These are phyloP conservation scores for Tetramorium parvispinum DNA, from an alignment of 1,140 invertebrate genomes.

Conservation along the genomic window DNA sequence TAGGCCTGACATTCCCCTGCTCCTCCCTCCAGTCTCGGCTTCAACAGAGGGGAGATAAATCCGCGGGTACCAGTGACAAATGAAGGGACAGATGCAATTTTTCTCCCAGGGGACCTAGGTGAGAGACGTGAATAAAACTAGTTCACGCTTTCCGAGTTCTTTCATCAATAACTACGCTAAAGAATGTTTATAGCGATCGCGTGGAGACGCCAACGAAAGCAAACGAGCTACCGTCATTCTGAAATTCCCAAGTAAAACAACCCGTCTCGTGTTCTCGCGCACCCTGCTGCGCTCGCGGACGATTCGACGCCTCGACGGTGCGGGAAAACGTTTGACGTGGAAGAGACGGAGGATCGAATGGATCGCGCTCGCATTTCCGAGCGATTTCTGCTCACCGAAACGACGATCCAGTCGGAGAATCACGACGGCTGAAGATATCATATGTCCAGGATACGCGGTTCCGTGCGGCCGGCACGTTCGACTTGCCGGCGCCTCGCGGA, in stretches of 20 bases:
- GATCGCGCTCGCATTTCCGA: not conserved
- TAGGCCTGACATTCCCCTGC: too few species aligned
- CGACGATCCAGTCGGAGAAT: not conserved
- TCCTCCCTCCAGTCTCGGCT: too few species aligned
- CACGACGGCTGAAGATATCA: not conserved
- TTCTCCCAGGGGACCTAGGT: not conserved
- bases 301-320: not conserved
- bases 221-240: too few species aligned
- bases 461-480: not conserved
- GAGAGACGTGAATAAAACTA: not conserved
- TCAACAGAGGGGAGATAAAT: not conserved
- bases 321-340: not conserved
- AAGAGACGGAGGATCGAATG: too few species aligned
- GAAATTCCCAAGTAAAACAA: not conserved
- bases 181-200: not conserved
- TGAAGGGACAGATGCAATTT: not conserved
- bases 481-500: not conserved
- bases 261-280: not conserved
- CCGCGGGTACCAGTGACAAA: not conserved
- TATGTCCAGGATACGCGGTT: not conserved
- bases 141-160: not conserved
- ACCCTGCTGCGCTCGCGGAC: not conserved
- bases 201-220: not conserved
- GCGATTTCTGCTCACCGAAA: not conserved
- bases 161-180: too few species aligned